Base-by-base conservation (phyloP, 23 tunicate genomes). In the Halocynthia roretzi region DNA sequence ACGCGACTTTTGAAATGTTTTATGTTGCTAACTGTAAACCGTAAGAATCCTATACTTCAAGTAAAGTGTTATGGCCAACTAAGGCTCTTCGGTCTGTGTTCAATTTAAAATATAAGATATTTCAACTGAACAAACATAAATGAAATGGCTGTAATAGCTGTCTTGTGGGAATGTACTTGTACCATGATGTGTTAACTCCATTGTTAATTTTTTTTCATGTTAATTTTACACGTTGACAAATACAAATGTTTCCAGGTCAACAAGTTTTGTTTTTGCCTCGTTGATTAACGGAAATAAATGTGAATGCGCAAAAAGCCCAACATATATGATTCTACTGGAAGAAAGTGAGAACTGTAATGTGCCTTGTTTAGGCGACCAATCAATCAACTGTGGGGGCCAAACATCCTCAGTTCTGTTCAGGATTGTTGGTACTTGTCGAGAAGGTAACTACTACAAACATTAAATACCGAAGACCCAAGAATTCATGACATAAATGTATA, bases 261-360 rank as follows among this genome's bases (percentile, higher is more conserved):
- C 12, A 19, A 71, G 50, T 8, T 50, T 74, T 53, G 78, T 74
- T 8, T 74, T 74, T 54, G 78, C 78, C 10, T 20, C 11, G 19
- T 15, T 74, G 23, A 74, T 54, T 54, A 74, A 74, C 56, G 78
- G 78, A 8, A 74, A 74, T n/a, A 64, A 74, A 54, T 74, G 78
- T 54, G 5, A 4, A 54, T 74, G 78, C 40, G 10, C 10, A 14
- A 7, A 0, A 8, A 5, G 2, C 8, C 22, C 65, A 10, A 12
- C 10, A 17, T 14, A 8, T 8, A 9, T 74, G n/a, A 10, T 14
- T 8, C 12, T 10, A 10, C 21, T 50, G 14, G 78, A 53, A 10
- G 62, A 22, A 8, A 18, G 40, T 14, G 14, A 5, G 0, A 54
- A 74, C 18, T 74, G 78, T 56, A 54, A 74, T 10, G 63, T 74